Conservation (phyloP, 2,797 vertebrate genomes). For the Loriculus beryllinus region DNA sequence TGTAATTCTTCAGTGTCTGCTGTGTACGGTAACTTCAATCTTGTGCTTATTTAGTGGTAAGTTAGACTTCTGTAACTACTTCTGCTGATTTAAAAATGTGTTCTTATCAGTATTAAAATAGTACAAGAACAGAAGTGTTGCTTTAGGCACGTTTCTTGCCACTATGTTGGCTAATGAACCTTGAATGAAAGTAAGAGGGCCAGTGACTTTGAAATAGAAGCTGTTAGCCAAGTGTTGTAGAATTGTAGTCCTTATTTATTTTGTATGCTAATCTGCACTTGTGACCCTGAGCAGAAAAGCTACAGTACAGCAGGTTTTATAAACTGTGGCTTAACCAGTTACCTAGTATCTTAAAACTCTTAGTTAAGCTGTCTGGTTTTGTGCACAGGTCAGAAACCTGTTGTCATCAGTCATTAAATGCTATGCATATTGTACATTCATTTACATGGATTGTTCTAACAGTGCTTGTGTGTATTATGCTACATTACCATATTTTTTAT, state of each 20-base stretch:
- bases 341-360: not conserved
- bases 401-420: conserved; percentile 43
- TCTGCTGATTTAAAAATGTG: not conserved
- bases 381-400: not conserved
- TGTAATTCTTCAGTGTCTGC: not conserved
- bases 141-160: conserved; percentile 47
- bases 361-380: conserved; percentile 33
- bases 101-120: conserved; percentile 69
- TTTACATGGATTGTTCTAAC: conserved; percentile 38
- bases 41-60: not conserved
- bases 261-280: conserved; percentile 33
- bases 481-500: conserved; percentile 2
- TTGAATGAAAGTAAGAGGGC: conserved; percentile 51
- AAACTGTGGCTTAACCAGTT: conserved; percentile 24
- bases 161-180: conserved; percentile 29
- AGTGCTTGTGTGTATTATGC: conserved; percentile 45
- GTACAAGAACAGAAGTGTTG: conserved; percentile 22
- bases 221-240: conserved; percentile 40
- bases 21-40: not conserved
- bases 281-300: conserved; percentile 45
- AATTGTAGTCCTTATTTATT: conserved; percentile 60
- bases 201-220: conserved; percentile 36
- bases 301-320: conserved; percentile 30
- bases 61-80: not conserved
- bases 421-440: conserved; percentile 52